Conservation (phyloP, 2,888 invertebrate genomes). For the Dolomedes plantarius region DNA sequence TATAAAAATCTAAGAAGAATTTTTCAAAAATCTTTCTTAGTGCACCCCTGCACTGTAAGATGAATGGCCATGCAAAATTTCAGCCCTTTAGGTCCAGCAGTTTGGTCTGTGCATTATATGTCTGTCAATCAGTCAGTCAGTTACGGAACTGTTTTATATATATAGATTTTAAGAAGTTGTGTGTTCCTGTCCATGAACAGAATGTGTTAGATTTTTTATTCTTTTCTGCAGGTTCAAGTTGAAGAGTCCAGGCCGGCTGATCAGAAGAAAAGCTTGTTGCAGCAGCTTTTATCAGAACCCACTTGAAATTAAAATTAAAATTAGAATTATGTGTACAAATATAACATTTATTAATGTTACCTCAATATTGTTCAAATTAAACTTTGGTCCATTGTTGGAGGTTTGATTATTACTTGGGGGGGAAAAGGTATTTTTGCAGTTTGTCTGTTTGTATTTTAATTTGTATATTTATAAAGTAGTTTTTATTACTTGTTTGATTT, state of each 20-base stretch:
- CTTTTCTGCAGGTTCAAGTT: constrained; percentile 44
- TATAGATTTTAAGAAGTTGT: too few relatives aligned
- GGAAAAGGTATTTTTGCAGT: not conserved
- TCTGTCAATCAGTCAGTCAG: too few relatives aligned
- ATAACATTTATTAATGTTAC: constrained; percentile 51
- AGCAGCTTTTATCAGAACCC: constrained; percentile 87
- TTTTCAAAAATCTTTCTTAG: too few relatives aligned
- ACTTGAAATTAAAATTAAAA: constrained; percentile 50
- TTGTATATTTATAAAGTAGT: constrained; percentile 16
- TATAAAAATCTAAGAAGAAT: too few relatives aligned
- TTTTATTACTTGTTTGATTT: constrained; percentile 31
- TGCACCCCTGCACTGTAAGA: too few relatives aligned
- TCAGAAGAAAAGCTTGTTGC: constrained; percentile 87
- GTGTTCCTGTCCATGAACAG: too few relatives aligned
- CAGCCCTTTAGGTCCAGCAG: too few relatives aligned
- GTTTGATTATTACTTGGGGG: not conserved
- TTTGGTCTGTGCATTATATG: too few relatives aligned
- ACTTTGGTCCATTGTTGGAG: constrained; percentile 41
- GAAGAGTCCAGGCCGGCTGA: constrained; percentile 86
- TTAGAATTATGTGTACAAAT: constrained; percentile 22
- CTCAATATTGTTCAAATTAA: constrained; percentile 40
- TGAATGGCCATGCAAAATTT: too few relatives aligned
- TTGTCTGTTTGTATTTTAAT: too few relatives aligned
- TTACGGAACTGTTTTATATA: too few relatives aligned
- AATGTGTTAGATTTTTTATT: too few relatives aligned